A percentile compares a stretch with the other conserved stretches of the same genome.
phyloP scores from a whole-genome alignment of 2,888 invertebrate genomes.

The Mimachlamys varia region DNA sequence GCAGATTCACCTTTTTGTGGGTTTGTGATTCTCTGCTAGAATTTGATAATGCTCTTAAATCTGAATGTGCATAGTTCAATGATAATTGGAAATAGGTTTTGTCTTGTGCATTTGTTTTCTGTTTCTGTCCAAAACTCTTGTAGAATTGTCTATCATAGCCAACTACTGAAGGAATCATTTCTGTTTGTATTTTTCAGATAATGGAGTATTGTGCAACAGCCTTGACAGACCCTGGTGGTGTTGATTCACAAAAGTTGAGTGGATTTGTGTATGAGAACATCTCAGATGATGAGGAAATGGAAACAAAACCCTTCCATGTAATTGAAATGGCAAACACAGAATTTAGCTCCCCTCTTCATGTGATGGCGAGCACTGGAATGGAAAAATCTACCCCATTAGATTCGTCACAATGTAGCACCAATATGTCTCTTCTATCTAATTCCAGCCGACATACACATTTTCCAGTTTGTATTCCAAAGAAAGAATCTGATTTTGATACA shows the following conservation, averaged over 20 bases:
- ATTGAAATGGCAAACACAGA: not conserved
- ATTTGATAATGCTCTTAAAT: too few relatives aligned
- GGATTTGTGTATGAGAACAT: not conserved
- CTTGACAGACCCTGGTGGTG: not conserved
- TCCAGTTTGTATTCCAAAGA: not conserved
- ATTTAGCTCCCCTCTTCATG: not conserved
- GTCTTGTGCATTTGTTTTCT: too few relatives aligned
- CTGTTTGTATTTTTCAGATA: not conserved
- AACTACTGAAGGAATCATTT: not conserved
- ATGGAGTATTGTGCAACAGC: not conserved
- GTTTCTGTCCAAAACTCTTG: too few relatives aligned
- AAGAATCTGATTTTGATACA: not conserved
- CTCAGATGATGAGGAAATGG: not conserved
- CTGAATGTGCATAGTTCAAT: too few relatives aligned
- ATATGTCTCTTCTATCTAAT: not conserved
- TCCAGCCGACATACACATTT: not conserved
- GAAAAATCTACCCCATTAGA: not conserved
- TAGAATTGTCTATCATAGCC: too few relatives aligned
- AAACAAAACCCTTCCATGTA: not conserved
- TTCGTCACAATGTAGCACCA: not conserved
- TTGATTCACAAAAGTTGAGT: not conserved
- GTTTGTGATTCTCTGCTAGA: too few relatives aligned
- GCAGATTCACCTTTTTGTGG: too few relatives aligned
- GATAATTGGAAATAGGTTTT: too few relatives aligned
- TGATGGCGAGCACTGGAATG: not conserved